These are phyloP conservation scores for Automeris io DNA, from an alignment of 2,888 invertebrate genomes.

Conservation along the genomic window DNA sequence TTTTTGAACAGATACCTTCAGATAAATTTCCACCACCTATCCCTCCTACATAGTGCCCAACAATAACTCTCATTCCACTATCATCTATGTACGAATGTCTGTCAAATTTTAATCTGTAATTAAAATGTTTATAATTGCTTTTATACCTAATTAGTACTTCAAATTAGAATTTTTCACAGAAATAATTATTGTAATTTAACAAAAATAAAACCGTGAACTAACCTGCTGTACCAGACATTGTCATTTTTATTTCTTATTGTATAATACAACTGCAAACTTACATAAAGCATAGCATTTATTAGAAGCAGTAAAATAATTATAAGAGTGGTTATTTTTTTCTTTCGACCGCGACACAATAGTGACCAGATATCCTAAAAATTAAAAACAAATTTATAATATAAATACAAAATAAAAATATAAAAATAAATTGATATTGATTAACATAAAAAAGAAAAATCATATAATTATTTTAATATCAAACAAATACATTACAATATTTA, in stretches of 20 bases:
- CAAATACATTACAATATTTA: too few species aligned
- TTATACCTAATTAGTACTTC: too few species aligned
- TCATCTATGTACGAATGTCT: conserved; percentile 84
- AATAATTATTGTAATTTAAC: not conserved
- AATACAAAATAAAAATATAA: too few species aligned
- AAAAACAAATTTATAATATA: conserved; percentile 10
- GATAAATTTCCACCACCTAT: conserved; percentile 87
- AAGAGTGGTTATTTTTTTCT: conserved; percentile 53
- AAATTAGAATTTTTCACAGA: too few species aligned
- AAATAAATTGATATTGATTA: too few species aligned
- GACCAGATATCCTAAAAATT: conserved; percentile 57
- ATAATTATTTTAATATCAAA: too few species aligned
- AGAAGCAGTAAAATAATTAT: conserved; percentile 48
- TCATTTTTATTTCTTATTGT: conserved; percentile 43
- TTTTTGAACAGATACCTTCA: conserved; percentile 83
- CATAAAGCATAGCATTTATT: conserved; percentile 60
- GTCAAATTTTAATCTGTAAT: conserved; percentile 74
- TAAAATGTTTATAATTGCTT: not conserved
- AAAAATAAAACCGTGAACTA: conserved; percentile 11
- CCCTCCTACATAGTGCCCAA: conserved; percentile 93
- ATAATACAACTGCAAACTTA: conserved; percentile 56
- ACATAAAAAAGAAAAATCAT: too few species aligned
- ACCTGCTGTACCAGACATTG: conserved; percentile 57
- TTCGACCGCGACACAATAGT: conserved; percentile 57
- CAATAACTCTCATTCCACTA: conserved; percentile 87